phyloP scores from a whole-genome alignment of 1,140 invertebrate species.

The Zaprionus lachaisei region DNA sequence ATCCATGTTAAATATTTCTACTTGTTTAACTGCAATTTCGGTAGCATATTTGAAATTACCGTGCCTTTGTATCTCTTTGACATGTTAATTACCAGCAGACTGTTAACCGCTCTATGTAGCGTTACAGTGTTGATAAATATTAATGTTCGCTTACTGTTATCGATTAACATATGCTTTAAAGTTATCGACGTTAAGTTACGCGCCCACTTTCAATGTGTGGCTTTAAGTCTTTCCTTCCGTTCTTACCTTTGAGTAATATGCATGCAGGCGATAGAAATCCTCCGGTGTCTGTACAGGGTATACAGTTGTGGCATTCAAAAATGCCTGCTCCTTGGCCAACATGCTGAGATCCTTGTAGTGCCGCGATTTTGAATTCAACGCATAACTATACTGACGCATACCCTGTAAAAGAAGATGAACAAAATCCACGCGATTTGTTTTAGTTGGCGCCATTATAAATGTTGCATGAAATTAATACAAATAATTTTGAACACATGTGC shows the following conservation, averaged over 20 bases:
- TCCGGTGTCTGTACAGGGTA: slow-evolving; percentile 88
- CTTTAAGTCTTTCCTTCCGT: not conserved
- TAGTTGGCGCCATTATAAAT: slow-evolving; percentile 30
- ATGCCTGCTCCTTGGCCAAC: slow-evolving; percentile 84
- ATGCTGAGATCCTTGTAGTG: slow-evolving; percentile 85
- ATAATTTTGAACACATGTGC: slow-evolving; percentile 26
- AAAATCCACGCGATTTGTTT: slow-evolving; percentile 5
- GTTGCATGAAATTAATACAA: slow-evolving; percentile 31
- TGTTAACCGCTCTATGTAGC: not conserved
- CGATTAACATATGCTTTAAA: no score
- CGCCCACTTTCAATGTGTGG: not conserved
- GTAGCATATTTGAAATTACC: not conserved
- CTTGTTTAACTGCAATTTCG: no score
- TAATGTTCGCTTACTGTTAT: no score
- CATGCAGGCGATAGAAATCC: slow-evolving; percentile 89
- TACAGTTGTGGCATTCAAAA: slow-evolving; percentile 87
- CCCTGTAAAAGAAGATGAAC: slow-evolving; percentile 84
- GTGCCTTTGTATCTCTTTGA: not conserved
- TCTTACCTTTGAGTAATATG: slow-evolving; percentile 88
- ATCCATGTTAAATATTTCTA: not conserved
- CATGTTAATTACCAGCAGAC: not conserved
- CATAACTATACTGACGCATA: slow-evolving; percentile 85
- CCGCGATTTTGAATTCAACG: slow-evolving; percentile 85
- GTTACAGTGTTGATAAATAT: not conserved
- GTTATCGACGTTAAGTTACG: not conserved